phyloP scores from a whole-genome alignment of 2,113 vertebrate genomes.

The Psettodes erumei region DNA sequence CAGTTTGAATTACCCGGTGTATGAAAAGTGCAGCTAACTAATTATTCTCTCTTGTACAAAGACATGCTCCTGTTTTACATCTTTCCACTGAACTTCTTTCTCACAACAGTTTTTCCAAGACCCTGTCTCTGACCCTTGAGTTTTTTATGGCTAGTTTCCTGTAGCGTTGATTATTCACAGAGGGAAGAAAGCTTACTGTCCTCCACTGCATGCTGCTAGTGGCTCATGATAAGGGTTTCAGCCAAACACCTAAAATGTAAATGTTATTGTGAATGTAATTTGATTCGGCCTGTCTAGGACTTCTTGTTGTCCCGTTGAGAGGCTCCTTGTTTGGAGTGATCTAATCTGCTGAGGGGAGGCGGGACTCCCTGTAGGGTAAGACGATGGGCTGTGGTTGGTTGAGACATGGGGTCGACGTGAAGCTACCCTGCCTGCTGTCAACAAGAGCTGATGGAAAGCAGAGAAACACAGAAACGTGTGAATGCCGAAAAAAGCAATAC shows the following conservation, averaged over 20 bases:
- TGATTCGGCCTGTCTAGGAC: slow-evolving; percentile 24
- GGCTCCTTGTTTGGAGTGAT: slow-evolving; percentile 62
- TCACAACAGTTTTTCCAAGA: no score
- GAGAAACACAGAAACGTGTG: neutral
- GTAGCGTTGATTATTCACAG: slow-evolving; percentile 10
- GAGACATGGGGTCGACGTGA: slow-evolving; percentile 23
- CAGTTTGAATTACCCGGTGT: neutral
- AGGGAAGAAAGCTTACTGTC: neutral
- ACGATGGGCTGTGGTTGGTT: slow-evolving; percentile 26
- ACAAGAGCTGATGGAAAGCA: slow-evolving; percentile 19
- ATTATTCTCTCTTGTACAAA: neutral
- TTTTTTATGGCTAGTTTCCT: slow-evolving; percentile 16
- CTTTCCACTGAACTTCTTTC: neutral
- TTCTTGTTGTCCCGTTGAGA: slow-evolving; percentile 36
- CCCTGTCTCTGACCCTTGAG: slow-evolving; percentile 33
- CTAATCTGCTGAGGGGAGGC: slow-evolving; percentile 47
- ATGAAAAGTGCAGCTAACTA: no score
- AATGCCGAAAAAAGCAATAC: neutral
- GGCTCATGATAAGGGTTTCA: slow-evolving; percentile 9
- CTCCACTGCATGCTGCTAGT: slow-evolving; percentile 9
- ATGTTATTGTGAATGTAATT: slow-evolving; percentile 56
- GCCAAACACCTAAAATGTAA: slow-evolving; percentile 46
- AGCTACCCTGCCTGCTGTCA: slow-evolving; percentile 14
- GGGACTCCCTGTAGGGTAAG: slow-evolving; percentile 46
- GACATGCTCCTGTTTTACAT: neutral